These are phyloP conservation scores for Porites rus DNA, from an alignment of 92 coral and sea anemone species.

Conservation along the genomic window DNA sequence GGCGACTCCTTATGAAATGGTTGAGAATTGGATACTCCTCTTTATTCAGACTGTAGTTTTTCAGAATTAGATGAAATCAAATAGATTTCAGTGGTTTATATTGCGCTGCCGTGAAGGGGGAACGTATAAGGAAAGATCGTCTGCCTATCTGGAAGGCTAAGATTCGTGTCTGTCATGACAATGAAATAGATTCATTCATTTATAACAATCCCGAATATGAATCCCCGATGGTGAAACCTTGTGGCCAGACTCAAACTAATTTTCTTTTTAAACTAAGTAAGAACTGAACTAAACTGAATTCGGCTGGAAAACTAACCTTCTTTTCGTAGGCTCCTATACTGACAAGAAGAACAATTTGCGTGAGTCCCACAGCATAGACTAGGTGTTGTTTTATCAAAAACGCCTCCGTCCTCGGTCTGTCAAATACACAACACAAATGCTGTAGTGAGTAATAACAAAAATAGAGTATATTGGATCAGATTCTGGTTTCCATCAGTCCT, in stretches of 20 bases:
- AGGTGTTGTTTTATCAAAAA: conserved; percentile 79
- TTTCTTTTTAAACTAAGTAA: not conserved
- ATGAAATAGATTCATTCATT: too few species aligned
- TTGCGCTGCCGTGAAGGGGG: too few species aligned
- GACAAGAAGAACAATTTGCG: conserved; percentile 71
- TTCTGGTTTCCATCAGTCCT: not conserved
- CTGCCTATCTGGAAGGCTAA: too few species aligned
- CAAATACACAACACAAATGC: not conserved
- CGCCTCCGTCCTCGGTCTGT: conserved; percentile 83
- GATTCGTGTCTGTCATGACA: too few species aligned
- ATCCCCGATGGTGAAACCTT: not conserved
- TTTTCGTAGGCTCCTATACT: conserved; percentile 69
- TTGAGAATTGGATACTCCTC: too few species aligned
- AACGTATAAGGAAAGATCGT: too few species aligned
- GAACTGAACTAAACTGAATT: too few species aligned
- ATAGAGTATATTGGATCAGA: not conserved
- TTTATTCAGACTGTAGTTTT: too few species aligned
- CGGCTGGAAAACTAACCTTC: conserved; percentile 47
- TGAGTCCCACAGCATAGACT: conserved; percentile 71
- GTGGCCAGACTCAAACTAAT: not conserved
- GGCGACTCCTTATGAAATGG: too few species aligned
- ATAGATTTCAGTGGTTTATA: too few species aligned
- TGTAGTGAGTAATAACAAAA: not conserved
- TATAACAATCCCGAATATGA: too few species aligned
- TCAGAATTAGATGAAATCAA: too few species aligned